These are phyloP conservation scores for Drosophila buzzatii DNA, from an alignment of 2,888 invertebrate genomes.

Conservation along the genomic window DNA sequence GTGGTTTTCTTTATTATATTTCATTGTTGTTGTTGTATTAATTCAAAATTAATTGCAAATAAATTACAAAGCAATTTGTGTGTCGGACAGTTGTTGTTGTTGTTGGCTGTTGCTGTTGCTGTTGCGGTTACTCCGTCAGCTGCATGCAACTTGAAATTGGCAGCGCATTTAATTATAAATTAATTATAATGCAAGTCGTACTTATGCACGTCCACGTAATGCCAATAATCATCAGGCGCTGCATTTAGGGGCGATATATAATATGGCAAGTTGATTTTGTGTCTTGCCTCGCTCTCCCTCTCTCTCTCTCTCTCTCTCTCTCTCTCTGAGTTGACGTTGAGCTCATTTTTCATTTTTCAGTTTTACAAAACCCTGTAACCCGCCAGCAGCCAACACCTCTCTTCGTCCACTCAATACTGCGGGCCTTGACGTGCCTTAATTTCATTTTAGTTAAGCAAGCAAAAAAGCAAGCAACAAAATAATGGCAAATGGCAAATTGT, in stretches of 20 bases:
- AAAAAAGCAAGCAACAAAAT: constrained; percentile 4
- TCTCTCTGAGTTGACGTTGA: constrained; percentile 48
- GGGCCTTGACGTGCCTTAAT: constrained; percentile 66
- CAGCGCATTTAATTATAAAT: constrained; percentile 77
- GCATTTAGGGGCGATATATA: constrained; percentile 56
- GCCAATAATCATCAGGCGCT: constrained; percentile 71
- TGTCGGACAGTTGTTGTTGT: constrained; percentile 58
- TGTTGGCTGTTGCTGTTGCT: constrained; percentile 37
- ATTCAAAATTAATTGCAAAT: constrained; percentile 81
- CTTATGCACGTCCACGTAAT: constrained; percentile 74
- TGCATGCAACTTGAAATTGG: constrained; percentile 77
- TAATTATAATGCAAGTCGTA: constrained; percentile 76
- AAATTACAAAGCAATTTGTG: constrained; percentile 79
- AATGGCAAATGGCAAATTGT: constrained; percentile 68
- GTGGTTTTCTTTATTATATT: constrained; percentile 45
- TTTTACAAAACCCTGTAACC: neutral
- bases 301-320: constrained; percentile 7
- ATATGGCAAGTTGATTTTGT: constrained; percentile 67
- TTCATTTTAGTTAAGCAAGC: constrained; percentile 58
- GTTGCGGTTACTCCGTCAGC: constrained; percentile 62
- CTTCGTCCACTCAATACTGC: too few species aligned
- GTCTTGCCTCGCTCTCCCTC: neutral
- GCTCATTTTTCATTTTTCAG: constrained; percentile 49
- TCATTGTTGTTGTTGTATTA: constrained; percentile 56
- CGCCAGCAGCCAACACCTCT: neutral